Evolutionary conservation across 2,888 invertebrate species (phyloP).

Genomic region (Drosophila austrosaltans): DNA sequence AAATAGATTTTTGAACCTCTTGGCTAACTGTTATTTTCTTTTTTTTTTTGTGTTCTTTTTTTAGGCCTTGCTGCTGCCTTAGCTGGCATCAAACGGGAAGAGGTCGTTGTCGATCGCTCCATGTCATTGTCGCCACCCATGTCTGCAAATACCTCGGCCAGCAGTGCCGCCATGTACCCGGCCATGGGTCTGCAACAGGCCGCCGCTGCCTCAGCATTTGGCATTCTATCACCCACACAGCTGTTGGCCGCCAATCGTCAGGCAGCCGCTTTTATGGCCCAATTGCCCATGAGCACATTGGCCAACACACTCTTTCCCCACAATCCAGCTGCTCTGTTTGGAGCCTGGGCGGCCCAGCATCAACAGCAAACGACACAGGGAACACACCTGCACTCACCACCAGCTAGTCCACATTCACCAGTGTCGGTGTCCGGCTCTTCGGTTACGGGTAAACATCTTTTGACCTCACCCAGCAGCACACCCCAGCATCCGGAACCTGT

Average conservation of each 20-base stretch:
- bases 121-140: conserved; percentile 82
- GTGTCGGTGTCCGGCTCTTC: conserved; percentile 48
- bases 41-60: conserved; percentile 27
- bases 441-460: conserved; percentile 61
- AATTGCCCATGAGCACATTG: conserved; percentile 82
- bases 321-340: conserved; percentile 82
- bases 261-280: conserved; percentile 83
- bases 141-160: conserved; percentile 79
- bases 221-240: conserved; percentile 82
- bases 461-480: conserved; percentile 69
- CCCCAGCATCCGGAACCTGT: conserved; percentile 67
- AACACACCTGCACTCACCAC: conserved; percentile 81
- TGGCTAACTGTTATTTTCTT: conserved; percentile 38
- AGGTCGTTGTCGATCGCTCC: conserved; percentile 76
- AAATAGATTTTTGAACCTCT: conserved; percentile 1
- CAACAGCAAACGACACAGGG: conserved; percentile 60
- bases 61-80: conserved; percentile 83
- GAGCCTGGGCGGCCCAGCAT: conserved; percentile 78
- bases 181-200: conserved; percentile 81
- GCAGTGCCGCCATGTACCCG: conserved; percentile 76
- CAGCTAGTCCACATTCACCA: conserved; percentile 82
- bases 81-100: conserved; percentile 83
- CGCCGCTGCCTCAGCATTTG: conserved; percentile 82
- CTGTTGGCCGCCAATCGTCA: conserved; percentile 82
- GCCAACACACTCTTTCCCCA: conserved; percentile 82